Evolutionary conservation across 1,140 invertebrate species (phyloP).

Genomic region (Eurosta solidaginis): DNA sequence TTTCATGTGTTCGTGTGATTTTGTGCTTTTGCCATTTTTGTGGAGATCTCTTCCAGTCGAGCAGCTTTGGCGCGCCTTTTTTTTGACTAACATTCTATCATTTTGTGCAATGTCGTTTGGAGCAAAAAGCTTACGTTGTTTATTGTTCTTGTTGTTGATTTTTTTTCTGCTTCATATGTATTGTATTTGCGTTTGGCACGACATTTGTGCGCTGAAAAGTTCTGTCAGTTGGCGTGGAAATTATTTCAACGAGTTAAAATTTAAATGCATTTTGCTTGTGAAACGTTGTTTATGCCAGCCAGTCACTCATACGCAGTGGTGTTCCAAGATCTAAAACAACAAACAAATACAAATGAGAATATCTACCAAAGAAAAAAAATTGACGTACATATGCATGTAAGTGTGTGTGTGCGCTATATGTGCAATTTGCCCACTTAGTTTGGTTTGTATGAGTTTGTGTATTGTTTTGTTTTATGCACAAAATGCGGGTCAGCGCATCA

Average conservation of each 20-base stretch:
- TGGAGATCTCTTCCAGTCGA: slow-evolving; percentile 8
- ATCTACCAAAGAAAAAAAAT: not conserved
- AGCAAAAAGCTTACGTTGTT: not conserved
- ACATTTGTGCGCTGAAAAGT: slow-evolving; percentile 18
- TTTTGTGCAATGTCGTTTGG: slow-evolving; percentile 7
- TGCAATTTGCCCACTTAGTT: too few relatives aligned
- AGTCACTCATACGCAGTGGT: slow-evolving; percentile 24
- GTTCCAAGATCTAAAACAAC: not conserved
- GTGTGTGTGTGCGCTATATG: too few relatives aligned
- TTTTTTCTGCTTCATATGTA: not conserved
- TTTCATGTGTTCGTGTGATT: not conserved
- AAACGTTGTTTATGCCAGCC: slow-evolving; percentile 3
- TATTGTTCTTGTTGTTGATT: not conserved
- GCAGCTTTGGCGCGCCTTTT: slow-evolving; percentile 12
- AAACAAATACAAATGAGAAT: not conserved
- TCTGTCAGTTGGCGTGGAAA: slow-evolving; percentile 27
- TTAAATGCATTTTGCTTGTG: slow-evolving; percentile 22
- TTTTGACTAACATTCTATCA: slow-evolving; percentile 20
- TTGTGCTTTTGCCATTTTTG: too few relatives aligned
- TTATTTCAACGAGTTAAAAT: slow-evolving; percentile 31
- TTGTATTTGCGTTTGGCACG: not conserved
- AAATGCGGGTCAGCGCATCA: not conserved
- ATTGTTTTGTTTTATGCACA: not conserved
- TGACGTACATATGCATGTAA: not conserved
- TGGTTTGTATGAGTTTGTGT: not conserved